A percentile compares a stretch with the other conserved stretches of the same genome.
These are phyloP conservation scores for Pollicipes pollicipes DNA, from an alignment of 1,140 invertebrate species.

Conservation along the genomic window DNA sequence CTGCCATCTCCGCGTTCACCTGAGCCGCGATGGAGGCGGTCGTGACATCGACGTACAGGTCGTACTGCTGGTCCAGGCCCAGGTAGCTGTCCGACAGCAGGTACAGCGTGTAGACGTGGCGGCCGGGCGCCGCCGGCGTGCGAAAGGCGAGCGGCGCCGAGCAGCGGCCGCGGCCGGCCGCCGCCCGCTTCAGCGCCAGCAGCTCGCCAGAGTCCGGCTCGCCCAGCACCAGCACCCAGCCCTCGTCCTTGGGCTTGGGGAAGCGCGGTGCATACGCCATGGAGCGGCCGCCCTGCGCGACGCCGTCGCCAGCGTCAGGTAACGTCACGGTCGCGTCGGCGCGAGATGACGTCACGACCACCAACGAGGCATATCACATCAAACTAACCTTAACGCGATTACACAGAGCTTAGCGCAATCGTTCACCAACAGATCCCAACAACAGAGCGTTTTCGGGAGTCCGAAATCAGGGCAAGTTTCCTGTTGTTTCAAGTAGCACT, in stretches of 20 bases:
- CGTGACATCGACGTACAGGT: constrained; percentile 25
- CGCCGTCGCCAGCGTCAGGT: too few relatives aligned
- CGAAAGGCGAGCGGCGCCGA: constrained; percentile 41
- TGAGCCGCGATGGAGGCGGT: background rate
- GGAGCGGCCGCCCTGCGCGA: background rate
- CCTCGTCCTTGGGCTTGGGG: constrained; percentile 83
- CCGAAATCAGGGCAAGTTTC: too few relatives aligned
- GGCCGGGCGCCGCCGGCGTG: constrained; percentile 40
- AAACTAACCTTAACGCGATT: too few relatives aligned
- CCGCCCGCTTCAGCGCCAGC: constrained; percentile 64
- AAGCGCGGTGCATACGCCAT: constrained; percentile 61
- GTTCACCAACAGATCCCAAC: too few relatives aligned
- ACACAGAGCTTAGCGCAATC: too few relatives aligned
- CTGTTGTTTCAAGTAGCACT: too few relatives aligned
- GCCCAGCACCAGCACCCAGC: constrained; percentile 82
- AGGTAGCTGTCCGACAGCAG: constrained; percentile 86
- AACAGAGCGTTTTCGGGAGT: too few relatives aligned
- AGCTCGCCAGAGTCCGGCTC: constrained; percentile 47
- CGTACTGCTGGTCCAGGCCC: constrained; percentile 87
- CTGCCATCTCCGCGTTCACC: background rate
- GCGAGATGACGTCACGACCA: too few relatives aligned
- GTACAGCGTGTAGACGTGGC: constrained; percentile 58
- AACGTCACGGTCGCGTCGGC: too few relatives aligned
- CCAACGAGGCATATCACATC: too few relatives aligned
- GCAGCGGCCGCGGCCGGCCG: constrained; percentile 23